Percentiles rank a stretch among this genome's conserved stretches.
phyloP scores from a whole-genome alignment of 1,140 invertebrate species.

The Camponotus pennsylvanicus region DNA sequence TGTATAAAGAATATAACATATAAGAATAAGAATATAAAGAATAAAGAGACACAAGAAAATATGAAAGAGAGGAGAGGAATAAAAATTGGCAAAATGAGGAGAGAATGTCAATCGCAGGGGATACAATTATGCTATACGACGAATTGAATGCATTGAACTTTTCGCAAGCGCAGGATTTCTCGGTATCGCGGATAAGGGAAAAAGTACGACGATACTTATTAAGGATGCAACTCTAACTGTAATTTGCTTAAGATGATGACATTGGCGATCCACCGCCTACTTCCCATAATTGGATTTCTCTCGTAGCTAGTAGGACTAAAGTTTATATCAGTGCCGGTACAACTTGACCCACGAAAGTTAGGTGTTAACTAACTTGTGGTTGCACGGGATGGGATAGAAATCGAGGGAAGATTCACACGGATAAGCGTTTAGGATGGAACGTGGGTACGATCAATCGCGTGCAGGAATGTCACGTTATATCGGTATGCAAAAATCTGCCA shows the following conservation, averaged over 20 bases:
- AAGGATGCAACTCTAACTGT: constrained; percentile 55
- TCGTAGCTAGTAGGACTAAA: constrained; percentile 28
- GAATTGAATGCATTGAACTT: constrained; percentile 9
- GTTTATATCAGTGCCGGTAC: constrained; percentile 24
- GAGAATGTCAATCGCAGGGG: neutral
- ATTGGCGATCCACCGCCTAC: constrained; percentile 36
- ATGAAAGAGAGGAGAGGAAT: neutral
- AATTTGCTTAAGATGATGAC: constrained; percentile 64
- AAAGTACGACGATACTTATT: constrained; percentile 47
- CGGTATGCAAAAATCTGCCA: neutral
- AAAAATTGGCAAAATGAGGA: neutral
- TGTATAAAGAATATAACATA: too few species aligned
- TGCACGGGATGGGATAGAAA: neutral
- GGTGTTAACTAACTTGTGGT: neutral
- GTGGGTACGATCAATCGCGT: neutral
- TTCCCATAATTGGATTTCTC: constrained; percentile 70
- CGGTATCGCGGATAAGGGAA: constrained; percentile 1
- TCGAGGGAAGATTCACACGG: neutral
- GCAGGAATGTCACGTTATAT: neutral
- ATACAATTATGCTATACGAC: neutral
- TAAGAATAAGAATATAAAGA: neutral
- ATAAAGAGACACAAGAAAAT: neutral
- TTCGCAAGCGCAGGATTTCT: neutral
- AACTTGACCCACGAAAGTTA: constrained; percentile 29
- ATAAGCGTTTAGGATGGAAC: neutral